Conservation (phyloP, 2,888 invertebrate genomes). For the Nymphalis c-album region DNA sequence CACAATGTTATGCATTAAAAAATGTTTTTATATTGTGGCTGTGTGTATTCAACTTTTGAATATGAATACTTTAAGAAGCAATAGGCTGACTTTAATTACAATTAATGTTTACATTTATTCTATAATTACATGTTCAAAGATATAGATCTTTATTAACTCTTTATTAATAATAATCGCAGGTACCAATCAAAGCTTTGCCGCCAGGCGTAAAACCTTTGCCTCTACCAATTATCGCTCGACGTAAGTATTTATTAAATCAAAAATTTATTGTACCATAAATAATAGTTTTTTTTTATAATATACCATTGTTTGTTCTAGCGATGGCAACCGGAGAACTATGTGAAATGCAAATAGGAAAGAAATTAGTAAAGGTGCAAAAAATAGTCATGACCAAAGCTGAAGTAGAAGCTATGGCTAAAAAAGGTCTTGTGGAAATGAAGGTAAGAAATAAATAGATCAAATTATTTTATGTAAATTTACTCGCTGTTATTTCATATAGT, state of each 20-base stretch:
- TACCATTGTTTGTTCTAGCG: constrained; percentile 41
- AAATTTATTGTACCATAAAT: neutral
- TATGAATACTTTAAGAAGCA: no score
- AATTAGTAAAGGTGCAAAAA: constrained; percentile 84
- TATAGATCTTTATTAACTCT: no score
- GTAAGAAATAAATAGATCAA: constrained; percentile 46
- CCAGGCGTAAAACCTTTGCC: constrained; percentile 73
- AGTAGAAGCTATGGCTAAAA: constrained; percentile 84
- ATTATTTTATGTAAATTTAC: no score
- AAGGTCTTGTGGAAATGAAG: constrained; percentile 84
- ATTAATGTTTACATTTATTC: neutral
- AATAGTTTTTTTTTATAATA: neutral
- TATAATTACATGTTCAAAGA: no score
- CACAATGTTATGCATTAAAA: no score
- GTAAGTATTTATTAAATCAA: constrained; percentile 51
- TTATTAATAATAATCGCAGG: constrained; percentile 48
- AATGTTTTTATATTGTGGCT: no score
- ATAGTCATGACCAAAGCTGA: constrained; percentile 85
- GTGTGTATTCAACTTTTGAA: no score
- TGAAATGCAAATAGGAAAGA: constrained; percentile 83
- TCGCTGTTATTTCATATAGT: neutral
- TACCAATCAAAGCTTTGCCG: constrained; percentile 65
- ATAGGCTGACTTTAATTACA: neutral
- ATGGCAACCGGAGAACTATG: constrained; percentile 59
- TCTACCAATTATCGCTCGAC: constrained; percentile 57